These are phyloP conservation scores for Agrochola circellaris DNA, from an alignment of 2,888 invertebrate species.

Conservation along the genomic window DNA sequence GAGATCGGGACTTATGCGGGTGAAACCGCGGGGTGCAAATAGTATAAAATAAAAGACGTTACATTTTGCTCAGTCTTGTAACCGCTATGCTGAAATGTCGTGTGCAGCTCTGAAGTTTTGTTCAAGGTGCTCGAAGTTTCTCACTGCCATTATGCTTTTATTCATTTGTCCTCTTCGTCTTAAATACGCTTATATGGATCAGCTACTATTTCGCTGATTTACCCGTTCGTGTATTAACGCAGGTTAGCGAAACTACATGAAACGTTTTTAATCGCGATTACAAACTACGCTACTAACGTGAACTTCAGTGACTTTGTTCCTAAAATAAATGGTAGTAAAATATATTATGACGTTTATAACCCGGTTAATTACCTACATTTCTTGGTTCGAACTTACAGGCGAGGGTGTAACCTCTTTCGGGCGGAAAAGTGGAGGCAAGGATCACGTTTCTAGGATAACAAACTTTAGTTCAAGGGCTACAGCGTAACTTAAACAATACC, in stretches of 20 bases:
- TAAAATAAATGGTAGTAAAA: slow-evolving; percentile 22
- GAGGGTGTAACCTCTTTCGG: background rate
- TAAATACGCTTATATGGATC: background rate
- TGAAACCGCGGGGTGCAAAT: no score
- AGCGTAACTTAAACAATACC: slow-evolving; percentile 7
- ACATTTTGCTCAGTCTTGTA: background rate
- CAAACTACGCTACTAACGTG: background rate
- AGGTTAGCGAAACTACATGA: background rate
- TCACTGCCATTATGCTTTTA: background rate
- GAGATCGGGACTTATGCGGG: no score
- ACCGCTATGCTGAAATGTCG: background rate
- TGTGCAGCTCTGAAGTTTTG: background rate
- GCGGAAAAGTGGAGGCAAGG: background rate
- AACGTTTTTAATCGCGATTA: background rate
- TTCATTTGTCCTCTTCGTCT: background rate
- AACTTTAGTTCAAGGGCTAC: slow-evolving; percentile 44
- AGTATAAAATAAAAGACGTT: background rate
- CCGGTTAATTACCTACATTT: slow-evolving; percentile 17
- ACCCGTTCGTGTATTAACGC: background rate
- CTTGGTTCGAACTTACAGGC: slow-evolving; percentile 5
- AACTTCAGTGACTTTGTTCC: slow-evolving; percentile 11
- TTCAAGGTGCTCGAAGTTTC: background rate
- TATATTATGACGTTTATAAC: slow-evolving; percentile 20
- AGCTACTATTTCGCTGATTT: background rate
- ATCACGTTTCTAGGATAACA: slow-evolving; percentile 29